phyloP scores from a whole-genome alignment of 2,888 invertebrate genomes.

The Caenorhabditis panamensis region DNA sequence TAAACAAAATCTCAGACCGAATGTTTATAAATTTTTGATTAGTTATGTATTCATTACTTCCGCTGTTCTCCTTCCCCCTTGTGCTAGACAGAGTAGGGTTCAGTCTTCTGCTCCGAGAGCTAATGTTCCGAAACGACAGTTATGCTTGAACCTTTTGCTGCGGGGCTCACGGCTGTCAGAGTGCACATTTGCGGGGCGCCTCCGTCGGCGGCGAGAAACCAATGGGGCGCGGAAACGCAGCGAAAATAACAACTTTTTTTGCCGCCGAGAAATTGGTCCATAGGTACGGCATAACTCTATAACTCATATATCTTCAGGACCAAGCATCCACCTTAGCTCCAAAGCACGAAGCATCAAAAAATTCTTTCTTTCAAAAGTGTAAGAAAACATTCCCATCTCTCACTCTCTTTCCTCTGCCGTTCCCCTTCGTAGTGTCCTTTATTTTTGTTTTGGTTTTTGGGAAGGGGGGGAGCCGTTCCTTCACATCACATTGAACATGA shows the following conservation, averaged over 20 bases:
- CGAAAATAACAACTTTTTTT: slow-evolving; percentile 45
- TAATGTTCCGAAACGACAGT: no score
- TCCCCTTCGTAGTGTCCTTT: slow-evolving; percentile 25
- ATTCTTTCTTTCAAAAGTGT: no score
- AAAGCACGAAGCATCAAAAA: no score
- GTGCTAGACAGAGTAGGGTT: no score
- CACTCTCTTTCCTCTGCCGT: slow-evolving; percentile 4
- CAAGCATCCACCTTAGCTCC: no score
- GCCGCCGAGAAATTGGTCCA: neutral
- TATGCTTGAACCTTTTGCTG: slow-evolving; percentile 1
- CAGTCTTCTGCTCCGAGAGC: neutral
- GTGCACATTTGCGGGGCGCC: slow-evolving; percentile 19
- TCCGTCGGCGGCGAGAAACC: no score
- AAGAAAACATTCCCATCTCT: slow-evolving; percentile 42
- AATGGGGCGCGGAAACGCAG: slow-evolving; percentile 31
- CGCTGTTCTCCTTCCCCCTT: neutral
- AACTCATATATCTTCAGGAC: no score
- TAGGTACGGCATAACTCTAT: slow-evolving; percentile 1
- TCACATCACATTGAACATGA: slow-evolving; percentile 42
- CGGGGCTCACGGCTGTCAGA: slow-evolving; percentile 1
- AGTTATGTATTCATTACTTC: neutral
- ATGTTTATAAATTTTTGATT: slow-evolving; percentile 20
- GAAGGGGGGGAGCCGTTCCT: slow-evolving; percentile 31
- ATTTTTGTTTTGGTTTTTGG: slow-evolving; percentile 40
- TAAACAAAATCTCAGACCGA: slow-evolving; percentile 16